These are phyloP conservation scores for Apotomis turbidana DNA, from an alignment of 2,888 invertebrate species.

Conservation along the genomic window DNA sequence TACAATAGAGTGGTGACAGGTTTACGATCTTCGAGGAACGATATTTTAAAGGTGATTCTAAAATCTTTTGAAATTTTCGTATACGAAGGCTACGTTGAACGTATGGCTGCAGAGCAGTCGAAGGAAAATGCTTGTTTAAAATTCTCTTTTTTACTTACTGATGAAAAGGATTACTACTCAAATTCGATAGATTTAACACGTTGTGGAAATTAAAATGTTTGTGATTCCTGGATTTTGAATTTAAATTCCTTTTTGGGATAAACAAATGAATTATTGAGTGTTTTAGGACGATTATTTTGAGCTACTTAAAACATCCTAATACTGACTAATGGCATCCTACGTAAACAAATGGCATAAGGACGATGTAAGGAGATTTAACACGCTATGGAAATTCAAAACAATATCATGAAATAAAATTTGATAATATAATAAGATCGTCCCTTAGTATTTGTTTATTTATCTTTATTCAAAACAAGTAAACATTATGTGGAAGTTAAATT, in stretches of 20 bases:
- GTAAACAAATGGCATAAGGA: too few relatives aligned
- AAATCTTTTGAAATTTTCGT: constrained; percentile 27
- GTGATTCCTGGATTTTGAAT: constrained; percentile 29
- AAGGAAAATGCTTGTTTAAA: background rate
- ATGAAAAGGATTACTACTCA: too few relatives aligned
- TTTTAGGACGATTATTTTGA: background rate
- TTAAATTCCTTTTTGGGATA: constrained; percentile 13
- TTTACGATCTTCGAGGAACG: constrained; percentile 27
- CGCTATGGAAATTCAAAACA: too few relatives aligned
- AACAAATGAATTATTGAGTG: constrained; percentile 19
- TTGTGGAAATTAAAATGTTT: too few relatives aligned
- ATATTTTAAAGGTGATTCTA: constrained; percentile 31
- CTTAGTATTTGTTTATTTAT: too few relatives aligned
- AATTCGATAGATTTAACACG: too few relatives aligned
- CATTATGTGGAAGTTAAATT: too few relatives aligned
- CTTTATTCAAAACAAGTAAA: too few relatives aligned
- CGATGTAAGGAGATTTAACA: too few relatives aligned
- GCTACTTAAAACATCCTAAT: too few relatives aligned
- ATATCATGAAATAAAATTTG: background rate
- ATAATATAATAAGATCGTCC: too few relatives aligned
- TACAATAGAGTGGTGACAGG: constrained; percentile 30
- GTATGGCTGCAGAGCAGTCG: background rate
- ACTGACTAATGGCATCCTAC: too few relatives aligned
- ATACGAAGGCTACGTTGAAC: background rate
- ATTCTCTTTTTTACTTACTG: background rate